These are phyloP conservation scores for Tachuris rubrigastra DNA, from an alignment of 2,113 vertebrate species.

Conservation along the genomic window DNA sequence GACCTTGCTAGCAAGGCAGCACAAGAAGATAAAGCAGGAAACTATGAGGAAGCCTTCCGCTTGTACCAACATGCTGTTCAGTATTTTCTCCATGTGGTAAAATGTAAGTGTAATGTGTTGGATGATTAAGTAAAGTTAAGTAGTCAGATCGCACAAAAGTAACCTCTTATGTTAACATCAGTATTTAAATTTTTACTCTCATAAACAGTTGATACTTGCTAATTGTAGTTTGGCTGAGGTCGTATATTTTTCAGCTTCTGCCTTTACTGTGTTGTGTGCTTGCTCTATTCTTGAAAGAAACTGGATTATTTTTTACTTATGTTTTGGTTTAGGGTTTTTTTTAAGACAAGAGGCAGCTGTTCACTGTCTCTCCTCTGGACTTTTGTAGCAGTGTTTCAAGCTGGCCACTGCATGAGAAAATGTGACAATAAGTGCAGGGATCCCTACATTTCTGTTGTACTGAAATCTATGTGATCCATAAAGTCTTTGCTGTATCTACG, in stretches of 20 bases:
- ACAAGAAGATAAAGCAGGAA: conserved; percentile 89
- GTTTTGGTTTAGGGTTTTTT: background rate
- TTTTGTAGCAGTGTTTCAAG: background rate
- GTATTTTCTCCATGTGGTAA: conserved; percentile 92
- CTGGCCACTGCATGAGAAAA: background rate
- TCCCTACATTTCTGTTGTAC: background rate
- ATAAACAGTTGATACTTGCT: background rate
- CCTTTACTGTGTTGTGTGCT: background rate
- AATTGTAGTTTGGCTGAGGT: background rate
- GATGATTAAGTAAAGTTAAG: background rate
- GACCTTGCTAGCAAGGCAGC: conserved; percentile 89
- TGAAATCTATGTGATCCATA: background rate
- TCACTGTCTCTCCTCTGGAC: background rate
- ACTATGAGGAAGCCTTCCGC: conserved; percentile 90
- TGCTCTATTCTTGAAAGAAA: background rate
- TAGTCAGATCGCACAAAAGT: background rate
- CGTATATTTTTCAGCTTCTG: background rate
- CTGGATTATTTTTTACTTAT: background rate
- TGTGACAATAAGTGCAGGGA: background rate
- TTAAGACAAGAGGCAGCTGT: background rate
- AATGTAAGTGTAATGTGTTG: conserved; percentile 80
- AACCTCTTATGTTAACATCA: background rate
- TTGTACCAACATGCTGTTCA: conserved; percentile 93
- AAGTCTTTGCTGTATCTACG: background rate
- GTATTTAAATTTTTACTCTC: background rate